Evolutionary conservation across 2,888 invertebrate genomes (phyloP).

Genomic region (Nasonia oneida): DNA sequence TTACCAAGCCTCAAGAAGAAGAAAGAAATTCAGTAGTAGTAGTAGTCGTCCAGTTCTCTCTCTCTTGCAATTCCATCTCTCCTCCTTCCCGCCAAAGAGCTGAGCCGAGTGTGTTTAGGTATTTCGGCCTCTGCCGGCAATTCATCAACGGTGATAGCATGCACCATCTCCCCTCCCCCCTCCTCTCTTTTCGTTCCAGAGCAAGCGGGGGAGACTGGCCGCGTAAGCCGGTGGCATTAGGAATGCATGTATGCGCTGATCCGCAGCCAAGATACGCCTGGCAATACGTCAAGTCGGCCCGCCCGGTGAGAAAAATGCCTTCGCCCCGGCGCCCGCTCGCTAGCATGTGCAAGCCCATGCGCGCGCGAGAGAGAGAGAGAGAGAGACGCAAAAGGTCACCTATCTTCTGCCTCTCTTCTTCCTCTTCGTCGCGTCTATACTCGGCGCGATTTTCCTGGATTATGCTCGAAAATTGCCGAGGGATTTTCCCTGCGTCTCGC

Average conservation of each 20-base stretch:
- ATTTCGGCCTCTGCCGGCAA: slow-evolving; percentile 65
- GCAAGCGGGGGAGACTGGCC: slow-evolving; percentile 44
- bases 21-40: not conserved
- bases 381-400: slow-evolving; percentile 54
- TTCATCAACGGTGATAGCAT: slow-evolving; percentile 70
- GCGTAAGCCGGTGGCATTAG: slow-evolving; percentile 70
- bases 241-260: slow-evolving; percentile 75
- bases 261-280: slow-evolving; percentile 72
- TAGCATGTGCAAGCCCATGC: not conserved
- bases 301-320: slow-evolving; percentile 71
- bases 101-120: slow-evolving; percentile 28
- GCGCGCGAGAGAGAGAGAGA: too few species aligned
- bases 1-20: not conserved
- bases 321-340: slow-evolving; percentile 34
- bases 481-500: slow-evolving; percentile 40
- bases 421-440: not conserved
- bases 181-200: not conserved
- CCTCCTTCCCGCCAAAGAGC: not conserved
- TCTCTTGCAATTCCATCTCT: slow-evolving; percentile 4
- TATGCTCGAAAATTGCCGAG: slow-evolving; percentile 57
- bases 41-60: not conserved
- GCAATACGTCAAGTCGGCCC: slow-evolving; percentile 71
- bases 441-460: slow-evolving; percentile 53
- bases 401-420: slow-evolving; percentile 34
- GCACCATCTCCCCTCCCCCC: slow-evolving; percentile 60